Evolutionary conservation across 1,140 invertebrate genomes (phyloP), one percentile per base, ranked within the genome.

Genomic region (Probaryconus sp.): DNA sequence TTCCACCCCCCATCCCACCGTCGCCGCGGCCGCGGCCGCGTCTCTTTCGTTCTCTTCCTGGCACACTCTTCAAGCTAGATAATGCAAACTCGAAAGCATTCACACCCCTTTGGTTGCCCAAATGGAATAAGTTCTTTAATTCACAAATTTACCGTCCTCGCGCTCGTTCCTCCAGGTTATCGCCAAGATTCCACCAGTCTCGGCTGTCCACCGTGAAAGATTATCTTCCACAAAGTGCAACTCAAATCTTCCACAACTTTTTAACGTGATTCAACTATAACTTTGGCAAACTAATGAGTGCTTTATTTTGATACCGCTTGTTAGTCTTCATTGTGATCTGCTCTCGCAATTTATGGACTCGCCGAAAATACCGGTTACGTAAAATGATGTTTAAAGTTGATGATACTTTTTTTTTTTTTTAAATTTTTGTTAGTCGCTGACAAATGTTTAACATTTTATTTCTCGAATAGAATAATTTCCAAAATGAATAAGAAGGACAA

Each of bases 41-140:
- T 11, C n/a, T 11, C 47, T 58, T 51, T 69, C 56, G 60, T 56
- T 45, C 73, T 69, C 77, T 79, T 77, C 71, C 75, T 67, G 72
- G 77, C 64, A 64, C 80, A 79, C 76, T 81, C 78, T 79, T 78
- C 76, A 63, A 77, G 79, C 65, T 79, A 87, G 87, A 88, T 88
- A 87, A 87, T 87, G 82, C 87, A 68, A 81, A 84, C 81, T 83
- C 80, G 79, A 85, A 86, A 87, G 83, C 84, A 83, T 88, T 88
- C 85, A 88, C 87, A 88, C 87, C 85, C 85, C 86, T 87, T 86
- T 88, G 86, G 79, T 79, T 85, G 80, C 84, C 84, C 84, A 87
- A 87, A 87, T 88, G 87, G 85, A 87, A 87, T 88, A 88, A 88
- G 82, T 88, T 88, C 87, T 87, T 88, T 88, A 88, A 88, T 87